A percentile compares a stretch with the other conserved stretches of the same genome.
Evolutionary conservation across 2,888 invertebrate species (phyloP).

Genomic region (Latrodectus hesperus): DNA sequence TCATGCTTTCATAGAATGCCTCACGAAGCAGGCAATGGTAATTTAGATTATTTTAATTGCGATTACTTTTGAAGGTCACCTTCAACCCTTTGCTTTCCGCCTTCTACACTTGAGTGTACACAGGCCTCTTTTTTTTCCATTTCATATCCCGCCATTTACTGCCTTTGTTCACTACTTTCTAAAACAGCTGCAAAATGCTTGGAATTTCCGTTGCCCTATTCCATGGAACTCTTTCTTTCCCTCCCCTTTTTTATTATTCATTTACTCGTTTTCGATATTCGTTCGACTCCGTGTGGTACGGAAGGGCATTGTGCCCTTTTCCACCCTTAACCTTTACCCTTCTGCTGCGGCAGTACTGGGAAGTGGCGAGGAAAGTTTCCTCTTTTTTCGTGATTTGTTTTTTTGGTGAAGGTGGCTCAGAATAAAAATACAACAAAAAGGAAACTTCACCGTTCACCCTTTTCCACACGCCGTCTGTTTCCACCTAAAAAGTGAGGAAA

Average conservation of each 20-base stretch:
- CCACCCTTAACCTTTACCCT: conserved; percentile 20
- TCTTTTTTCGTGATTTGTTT: conserved; percentile 11
- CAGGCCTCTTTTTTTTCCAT: conserved; percentile 18
- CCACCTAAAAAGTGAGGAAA: conserved; percentile 39
- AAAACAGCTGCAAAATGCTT: conserved; percentile 63
- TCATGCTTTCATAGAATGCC: no score
- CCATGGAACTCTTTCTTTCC: conserved; percentile 24
- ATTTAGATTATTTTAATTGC: no score
- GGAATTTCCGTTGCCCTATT: conserved; percentile 63
- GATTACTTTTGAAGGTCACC: conserved; percentile 51
- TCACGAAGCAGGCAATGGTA: no score
- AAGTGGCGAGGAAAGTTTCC: conserved; percentile 13
- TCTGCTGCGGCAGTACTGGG: not conserved
- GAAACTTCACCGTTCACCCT: conserved; percentile 21
- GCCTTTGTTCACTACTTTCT: conserved; percentile 35
- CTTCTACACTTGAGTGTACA: conserved; percentile 55
- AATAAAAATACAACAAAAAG: conserved; percentile 43
- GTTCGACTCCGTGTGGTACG: conserved; percentile 32
- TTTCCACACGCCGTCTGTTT: conserved; percentile 7
- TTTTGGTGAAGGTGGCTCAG: conserved; percentile 56
- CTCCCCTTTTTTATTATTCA: conserved; percentile 15
- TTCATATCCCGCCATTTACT: conserved; percentile 15
- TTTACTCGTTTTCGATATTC: not conserved
- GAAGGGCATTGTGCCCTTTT: conserved; percentile 65
- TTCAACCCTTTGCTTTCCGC: conserved; percentile 65